Percentiles rank a stretch among this genome's conserved stretches.
Evolutionary conservation across 2,797 vertebrate genomes (phyloP).

Genomic region (Micrastur ruficollis): DNA sequence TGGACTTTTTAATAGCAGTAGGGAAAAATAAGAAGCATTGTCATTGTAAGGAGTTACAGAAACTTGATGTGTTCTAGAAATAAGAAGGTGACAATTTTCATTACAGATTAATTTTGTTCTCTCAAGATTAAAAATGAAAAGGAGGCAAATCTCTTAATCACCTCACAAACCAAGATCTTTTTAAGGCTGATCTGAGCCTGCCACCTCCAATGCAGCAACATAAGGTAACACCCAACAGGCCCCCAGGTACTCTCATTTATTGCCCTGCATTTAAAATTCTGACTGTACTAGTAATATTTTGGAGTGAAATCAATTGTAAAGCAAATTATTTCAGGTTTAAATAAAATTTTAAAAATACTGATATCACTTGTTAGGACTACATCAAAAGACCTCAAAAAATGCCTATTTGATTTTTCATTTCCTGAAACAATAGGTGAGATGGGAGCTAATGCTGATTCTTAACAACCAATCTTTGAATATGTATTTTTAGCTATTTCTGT

Average conservation of each 20-base stretch:
- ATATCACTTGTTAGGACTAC: background rate
- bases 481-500: background rate
- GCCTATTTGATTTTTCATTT: background rate
- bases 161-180: background rate
- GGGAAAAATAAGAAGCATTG: background rate
- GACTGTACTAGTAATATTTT: background rate
- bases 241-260: background rate
- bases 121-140: background rate
- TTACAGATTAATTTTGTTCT: background rate
- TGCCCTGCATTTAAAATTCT: background rate
- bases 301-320: background rate
- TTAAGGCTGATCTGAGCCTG: background rate
- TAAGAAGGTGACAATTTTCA: background rate
- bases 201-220: background rate
- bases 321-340: background rate
- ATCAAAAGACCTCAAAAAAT: background rate
- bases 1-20: background rate
- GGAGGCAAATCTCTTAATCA: background rate
- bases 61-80: background rate
- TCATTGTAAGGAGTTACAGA: background rate
- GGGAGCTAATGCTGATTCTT: background rate
- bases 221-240: background rate
- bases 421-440: background rate
- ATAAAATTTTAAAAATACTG: fast-evolving
- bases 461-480: background rate